Conservation (phyloP, 1,140 invertebrate species). For the Heliconius congener region DNA sequence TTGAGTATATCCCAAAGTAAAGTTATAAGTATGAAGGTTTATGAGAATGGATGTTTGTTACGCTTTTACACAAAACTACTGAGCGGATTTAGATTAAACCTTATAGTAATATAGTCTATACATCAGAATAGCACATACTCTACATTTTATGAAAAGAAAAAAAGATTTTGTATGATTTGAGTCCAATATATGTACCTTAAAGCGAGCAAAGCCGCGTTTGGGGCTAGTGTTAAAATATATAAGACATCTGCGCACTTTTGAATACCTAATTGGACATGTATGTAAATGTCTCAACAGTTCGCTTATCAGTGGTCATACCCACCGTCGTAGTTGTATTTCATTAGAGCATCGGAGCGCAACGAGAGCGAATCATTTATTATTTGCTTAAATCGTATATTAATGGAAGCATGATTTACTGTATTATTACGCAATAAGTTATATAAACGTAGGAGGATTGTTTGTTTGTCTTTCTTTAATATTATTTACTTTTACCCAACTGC, state of each 20-base stretch:
- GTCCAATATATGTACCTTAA: not conserved
- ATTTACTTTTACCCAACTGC: no score
- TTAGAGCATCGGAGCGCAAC: conserved; percentile 49
- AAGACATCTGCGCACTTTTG: conserved; percentile 32
- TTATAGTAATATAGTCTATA: no score
- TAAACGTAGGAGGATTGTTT: conserved; percentile 16
- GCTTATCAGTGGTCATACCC: conserved; percentile 52
- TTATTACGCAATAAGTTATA: conserved; percentile 44
- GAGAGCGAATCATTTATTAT: conserved; percentile 14
- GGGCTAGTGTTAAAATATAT: not conserved
- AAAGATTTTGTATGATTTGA: no score
- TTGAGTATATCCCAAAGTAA: no score
- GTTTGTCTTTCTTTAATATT: not conserved
- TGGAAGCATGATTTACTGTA: conserved; percentile 43
- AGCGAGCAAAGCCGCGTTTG: no score
- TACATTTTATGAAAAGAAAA: no score
- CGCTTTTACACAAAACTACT: no score
- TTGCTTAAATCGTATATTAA: conserved; percentile 25
- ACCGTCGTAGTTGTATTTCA: conserved; percentile 56
- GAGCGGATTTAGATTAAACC: no score
- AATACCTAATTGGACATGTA: conserved; percentile 53
- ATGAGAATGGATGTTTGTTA: no score
- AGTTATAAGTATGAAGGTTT: no score
- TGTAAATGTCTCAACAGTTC: conserved; percentile 56
- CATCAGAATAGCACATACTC: no score